These are phyloP conservation scores for Palythoa caribaeorum DNA, from an alignment of 92 coral and sea anemone species.

Conservation along the genomic window DNA sequence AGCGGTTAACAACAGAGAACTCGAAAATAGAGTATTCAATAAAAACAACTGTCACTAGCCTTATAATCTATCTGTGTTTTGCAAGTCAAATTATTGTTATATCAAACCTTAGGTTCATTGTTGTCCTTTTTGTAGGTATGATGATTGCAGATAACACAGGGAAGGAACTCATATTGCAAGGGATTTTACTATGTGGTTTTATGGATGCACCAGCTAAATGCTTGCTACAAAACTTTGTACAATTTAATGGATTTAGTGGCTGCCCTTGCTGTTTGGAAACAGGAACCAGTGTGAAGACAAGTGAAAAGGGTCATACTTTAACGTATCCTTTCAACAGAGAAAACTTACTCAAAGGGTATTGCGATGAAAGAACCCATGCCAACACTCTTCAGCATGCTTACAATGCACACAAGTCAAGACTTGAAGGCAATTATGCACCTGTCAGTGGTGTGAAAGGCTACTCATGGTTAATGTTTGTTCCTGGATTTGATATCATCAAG, in stretches of 20 bases:
- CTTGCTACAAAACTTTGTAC: conserved; percentile 65
- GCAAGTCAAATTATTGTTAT: not conserved
- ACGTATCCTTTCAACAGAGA: conserved; percentile 64
- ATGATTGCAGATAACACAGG: conserved; percentile 30
- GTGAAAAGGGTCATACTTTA: conserved; percentile 59
- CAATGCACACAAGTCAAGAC: conserved; percentile 61
- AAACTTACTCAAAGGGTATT: conserved; percentile 56
- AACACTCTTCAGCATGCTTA: conserved; percentile 63
- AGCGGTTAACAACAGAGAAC: not conserved
- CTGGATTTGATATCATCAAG: conserved; percentile 73
- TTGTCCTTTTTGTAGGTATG: conserved; percentile 43
- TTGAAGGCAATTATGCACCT: conserved; percentile 55
- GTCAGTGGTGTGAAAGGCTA: conserved; percentile 75
- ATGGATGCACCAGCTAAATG: conserved; percentile 81
- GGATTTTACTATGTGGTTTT: conserved; percentile 61
- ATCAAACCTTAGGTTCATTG: not conserved
- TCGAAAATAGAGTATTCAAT: not conserved
- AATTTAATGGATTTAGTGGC: conserved; percentile 73
- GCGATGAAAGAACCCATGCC: conserved; percentile 56
- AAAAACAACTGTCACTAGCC: no score
- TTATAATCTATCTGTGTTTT: no score
- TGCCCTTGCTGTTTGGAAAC: conserved; percentile 69
- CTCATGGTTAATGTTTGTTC: conserved; percentile 75
- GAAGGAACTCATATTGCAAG: conserved; percentile 29
- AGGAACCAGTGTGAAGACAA: conserved; percentile 61